Conservation (phyloP, 2,888 invertebrate genomes). For the Nomada hirtipes region DNA sequence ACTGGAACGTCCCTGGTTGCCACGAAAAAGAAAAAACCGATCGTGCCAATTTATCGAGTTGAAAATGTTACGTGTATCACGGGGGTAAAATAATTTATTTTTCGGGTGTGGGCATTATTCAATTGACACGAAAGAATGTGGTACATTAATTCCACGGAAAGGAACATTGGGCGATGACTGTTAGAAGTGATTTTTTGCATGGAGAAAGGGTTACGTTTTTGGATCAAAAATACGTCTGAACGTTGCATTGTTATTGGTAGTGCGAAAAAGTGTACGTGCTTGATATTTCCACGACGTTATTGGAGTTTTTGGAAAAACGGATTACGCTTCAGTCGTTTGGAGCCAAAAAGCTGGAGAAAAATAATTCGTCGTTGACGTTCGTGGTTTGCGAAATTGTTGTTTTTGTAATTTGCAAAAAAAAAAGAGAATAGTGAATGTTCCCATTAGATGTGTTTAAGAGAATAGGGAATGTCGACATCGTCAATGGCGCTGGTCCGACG, state of each 20-base stretch:
- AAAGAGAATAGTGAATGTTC: too few relatives aligned
- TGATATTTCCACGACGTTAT: not conserved
- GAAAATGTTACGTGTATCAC: not conserved
- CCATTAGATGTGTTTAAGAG: not conserved
- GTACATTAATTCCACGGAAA: too few relatives aligned
- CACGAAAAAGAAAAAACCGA: not conserved
- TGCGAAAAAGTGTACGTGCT: too few relatives aligned
- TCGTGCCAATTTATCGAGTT: not conserved
- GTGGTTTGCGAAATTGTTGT: not conserved
- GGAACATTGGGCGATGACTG: too few relatives aligned
- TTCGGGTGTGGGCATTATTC: not conserved
- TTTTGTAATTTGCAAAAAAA: not conserved
- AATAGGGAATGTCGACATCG: not conserved
- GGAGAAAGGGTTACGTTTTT: not conserved
- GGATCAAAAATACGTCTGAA: not conserved
- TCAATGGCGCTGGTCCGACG: slow-evolving; percentile 62
- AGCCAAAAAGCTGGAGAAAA: too few relatives aligned
- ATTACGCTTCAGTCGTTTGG: not conserved
- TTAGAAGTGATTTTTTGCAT: too few relatives aligned
- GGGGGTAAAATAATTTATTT: not conserved
- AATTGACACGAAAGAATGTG: not conserved
- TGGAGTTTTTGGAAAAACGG: not conserved
- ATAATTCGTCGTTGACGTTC: not conserved
- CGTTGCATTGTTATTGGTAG: not conserved
- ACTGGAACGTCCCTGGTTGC: not conserved